Conservation (phyloP, 2,888 invertebrate species). For the Pyrgus malvae region DNA sequence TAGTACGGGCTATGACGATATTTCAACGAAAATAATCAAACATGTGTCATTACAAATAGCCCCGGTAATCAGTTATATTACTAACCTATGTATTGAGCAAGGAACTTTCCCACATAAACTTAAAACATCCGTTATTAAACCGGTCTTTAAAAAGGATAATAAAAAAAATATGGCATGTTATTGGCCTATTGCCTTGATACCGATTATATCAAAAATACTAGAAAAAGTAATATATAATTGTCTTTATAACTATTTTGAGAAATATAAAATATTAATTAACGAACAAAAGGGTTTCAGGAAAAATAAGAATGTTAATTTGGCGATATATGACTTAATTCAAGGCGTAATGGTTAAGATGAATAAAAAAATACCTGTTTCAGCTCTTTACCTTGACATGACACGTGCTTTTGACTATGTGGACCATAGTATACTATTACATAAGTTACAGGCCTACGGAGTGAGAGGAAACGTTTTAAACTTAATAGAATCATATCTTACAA, state of each 20-base stretch:
- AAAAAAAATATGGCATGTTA: not conserved
- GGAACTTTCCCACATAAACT: not conserved
- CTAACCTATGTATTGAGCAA: not conserved
- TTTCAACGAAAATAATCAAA: not conserved
- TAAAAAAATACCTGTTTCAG: not conserved
- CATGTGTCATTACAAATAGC: not conserved
- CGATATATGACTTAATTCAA: not conserved
- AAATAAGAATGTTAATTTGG: not conserved
- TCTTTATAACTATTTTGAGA: not conserved
- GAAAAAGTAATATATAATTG: not conserved
- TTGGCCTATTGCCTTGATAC: not conserved
- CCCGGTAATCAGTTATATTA: not conserved
- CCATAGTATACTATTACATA: not conserved
- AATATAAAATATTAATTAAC: not conserved
- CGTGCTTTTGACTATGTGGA: not conserved
- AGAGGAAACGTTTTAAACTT: not conserved
- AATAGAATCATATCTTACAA: not conserved
- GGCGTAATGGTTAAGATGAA: not conserved
- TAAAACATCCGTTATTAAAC: not conserved
- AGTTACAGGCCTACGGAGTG: not conserved
- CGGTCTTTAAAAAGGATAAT: not conserved
- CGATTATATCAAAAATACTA: not conserved
- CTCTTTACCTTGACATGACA: not conserved
- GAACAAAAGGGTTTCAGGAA: not conserved
- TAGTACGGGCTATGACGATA: not conserved